Base-by-base conservation (phyloP, 2,888 invertebrate species). In the Drosophila sordidula region DNA sequence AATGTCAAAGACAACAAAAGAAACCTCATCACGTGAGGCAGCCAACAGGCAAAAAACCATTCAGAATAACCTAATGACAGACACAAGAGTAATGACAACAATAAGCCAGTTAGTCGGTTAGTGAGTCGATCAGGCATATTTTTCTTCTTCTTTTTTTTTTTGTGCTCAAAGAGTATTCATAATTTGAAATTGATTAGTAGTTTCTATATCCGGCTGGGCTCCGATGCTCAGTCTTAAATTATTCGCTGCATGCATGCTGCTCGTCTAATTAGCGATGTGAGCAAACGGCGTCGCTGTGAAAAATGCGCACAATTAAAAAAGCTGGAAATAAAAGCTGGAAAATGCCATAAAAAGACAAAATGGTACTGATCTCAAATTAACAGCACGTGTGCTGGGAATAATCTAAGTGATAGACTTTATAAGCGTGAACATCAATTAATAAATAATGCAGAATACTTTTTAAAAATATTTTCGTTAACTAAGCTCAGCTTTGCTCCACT, bases 1-100 rank as follows among this genome's bases (percentile, higher is more conserved):
- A 75, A 85, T 85, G 84, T 82, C 87, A 85, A 85, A 75, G 88
- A 71, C 62, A 66, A 62, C 73, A 72, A 82, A 76, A 65, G 77
- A 79, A 83, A 80, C 69, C 64, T 57, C 65, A 69, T 73, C 87
- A 87, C 87, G 74, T 83, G 74, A 69, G 78, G 42, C 38, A 36
- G 64, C 42, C 62, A 25, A 67, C 38, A 56, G 47, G 3, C 16
- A 41, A 25, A 36, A 39, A 47, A 47, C 22, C 25, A 61, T 64
- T 45, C 39, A 80, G 71, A 74, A 70, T 50, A 84, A 55, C 75
- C 58, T 83, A 83, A 80, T 79, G 76, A 76, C 67, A 56, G 55
- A 54, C 22, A 63, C 38, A 36, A 42, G 11, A 39, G n/a, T 41
- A 49, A 44, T 26, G 42, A 18, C 45, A 34, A 51, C 38, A 65